Evolutionary conservation across 2,888 invertebrate species (phyloP).

Genomic region (Stenodema calcarata): DNA sequence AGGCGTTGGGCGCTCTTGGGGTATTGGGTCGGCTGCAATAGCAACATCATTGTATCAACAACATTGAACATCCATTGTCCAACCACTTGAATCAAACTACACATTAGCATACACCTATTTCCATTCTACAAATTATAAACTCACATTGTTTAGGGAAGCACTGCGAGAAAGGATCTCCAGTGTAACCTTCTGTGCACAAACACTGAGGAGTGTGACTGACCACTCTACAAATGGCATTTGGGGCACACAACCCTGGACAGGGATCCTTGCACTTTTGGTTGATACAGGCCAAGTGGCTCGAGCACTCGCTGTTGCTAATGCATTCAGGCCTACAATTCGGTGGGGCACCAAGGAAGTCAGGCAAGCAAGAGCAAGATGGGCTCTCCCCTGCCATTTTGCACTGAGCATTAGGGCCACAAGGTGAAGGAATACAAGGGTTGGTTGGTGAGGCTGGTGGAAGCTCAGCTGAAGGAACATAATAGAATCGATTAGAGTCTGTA

Average conservation of each 20-base stretch:
- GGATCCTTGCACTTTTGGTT: constrained; percentile 68
- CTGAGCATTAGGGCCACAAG: constrained; percentile 70
- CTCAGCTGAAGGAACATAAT: constrained; percentile 57
- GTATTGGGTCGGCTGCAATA: constrained; percentile 21
- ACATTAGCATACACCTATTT: background rate
- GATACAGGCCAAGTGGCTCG: constrained; percentile 72
- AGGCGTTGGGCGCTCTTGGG: constrained; percentile 66
- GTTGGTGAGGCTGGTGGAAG: constrained; percentile 57
- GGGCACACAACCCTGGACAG: constrained; percentile 77
- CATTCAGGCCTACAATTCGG: constrained; percentile 81
- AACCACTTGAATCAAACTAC: background rate
- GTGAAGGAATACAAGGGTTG: constrained; percentile 77
- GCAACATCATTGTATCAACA: background rate
- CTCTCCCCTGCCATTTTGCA: constrained; percentile 65
- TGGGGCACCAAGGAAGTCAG: constrained; percentile 78
- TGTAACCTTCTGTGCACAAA: constrained; percentile 73
- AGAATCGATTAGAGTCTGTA: background rate
- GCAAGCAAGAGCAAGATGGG: constrained; percentile 69
- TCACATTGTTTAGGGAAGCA: constrained; percentile 62
- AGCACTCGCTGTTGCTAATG: constrained; percentile 75
- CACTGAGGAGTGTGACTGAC: constrained; percentile 79
- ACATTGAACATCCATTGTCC: background rate
- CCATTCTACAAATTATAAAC: background rate
- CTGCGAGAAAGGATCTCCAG: constrained; percentile 82
- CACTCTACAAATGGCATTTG: constrained; percentile 68